A percentile compares a stretch with the other conserved stretches of the same genome.
Evolutionary conservation across 2,113 vertebrate genomes (phyloP).

Genomic region (Paedocypris sp.): DNA sequence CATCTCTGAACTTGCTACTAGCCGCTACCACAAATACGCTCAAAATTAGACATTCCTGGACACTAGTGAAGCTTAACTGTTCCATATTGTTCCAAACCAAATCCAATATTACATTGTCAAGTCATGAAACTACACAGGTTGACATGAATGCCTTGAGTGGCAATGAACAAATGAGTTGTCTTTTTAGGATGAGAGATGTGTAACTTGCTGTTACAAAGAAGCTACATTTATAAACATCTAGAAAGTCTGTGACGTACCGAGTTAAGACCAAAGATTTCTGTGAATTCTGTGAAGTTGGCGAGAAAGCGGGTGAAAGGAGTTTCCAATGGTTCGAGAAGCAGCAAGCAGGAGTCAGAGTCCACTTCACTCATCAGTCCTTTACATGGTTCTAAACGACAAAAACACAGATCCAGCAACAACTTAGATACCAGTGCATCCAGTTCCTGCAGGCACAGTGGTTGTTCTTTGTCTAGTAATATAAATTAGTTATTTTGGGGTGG

Average conservation of each 20-base stretch:
- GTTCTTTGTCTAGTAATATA: too few species aligned
- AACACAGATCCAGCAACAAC: background rate
- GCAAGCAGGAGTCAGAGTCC: constrained; percentile 57
- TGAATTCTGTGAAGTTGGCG: constrained; percentile 57
- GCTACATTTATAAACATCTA: background rate
- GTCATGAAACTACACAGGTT: too few species aligned
- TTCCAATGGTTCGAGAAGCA: constrained; percentile 76
- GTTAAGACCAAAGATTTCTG: constrained; percentile 58
- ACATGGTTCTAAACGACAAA: constrained; percentile 59
- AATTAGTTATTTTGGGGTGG: too few species aligned
- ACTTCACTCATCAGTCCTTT: constrained; percentile 60
- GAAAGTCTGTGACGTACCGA: constrained; percentile 38
- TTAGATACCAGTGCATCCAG: background rate
- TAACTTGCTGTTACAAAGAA: too few species aligned
- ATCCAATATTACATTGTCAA: too few species aligned
- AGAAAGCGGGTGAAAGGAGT: constrained; percentile 68
- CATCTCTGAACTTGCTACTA: background rate
- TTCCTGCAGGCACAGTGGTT: too few species aligned
- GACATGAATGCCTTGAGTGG: too few species aligned
- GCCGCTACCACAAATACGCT: background rate
- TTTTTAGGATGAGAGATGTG: too few species aligned
- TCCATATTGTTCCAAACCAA: too few species aligned
- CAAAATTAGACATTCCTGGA: too few species aligned
- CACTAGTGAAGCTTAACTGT: too few species aligned
- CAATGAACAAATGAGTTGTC: too few species aligned